Evolutionary conservation across 23 tunicate species (phyloP), one percentile per base, ranked within the genome.

Genomic region (Aplidium turbinatum): DNA sequence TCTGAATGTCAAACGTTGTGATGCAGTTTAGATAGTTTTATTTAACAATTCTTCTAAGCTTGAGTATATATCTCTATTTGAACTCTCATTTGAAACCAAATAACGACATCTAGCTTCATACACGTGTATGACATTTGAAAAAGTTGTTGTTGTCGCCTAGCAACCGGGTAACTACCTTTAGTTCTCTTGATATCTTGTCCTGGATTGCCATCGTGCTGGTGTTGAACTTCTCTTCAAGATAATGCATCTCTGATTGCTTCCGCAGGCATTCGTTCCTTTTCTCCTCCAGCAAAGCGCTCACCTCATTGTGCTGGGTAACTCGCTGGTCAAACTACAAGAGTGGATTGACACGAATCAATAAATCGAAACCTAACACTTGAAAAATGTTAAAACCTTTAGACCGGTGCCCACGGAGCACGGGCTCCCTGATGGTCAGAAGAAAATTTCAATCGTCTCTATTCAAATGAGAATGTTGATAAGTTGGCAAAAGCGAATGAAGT

Each of bases 201-300:
- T 91, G 97, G 26, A 84, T 79, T 1, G 97, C 80, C 82, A 79
- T 58, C 38, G 91, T 84, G 40, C 84, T 73, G 35, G 78, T 63
- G 53, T 85, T 85, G 38, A 79, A 78, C 34, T 87, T 78, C 34
- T 91, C 97, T 46, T 91, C 97, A 21, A 76, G 35, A 1, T 63
- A 88, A 73, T 91, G 97, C 86, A 91, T 91, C 34, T 91, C 78
- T 0, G 91, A 69, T 64, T 91, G 90, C 55, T 85, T 76, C 30
- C 82, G 64, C 19, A 91, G 58, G 70, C 83, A 78, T 68, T 91
- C 97, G 3, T 73, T 68, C 30, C 97, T 68, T 73, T 91, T 91
- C 29, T 75, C 91, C 65, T 84, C 97, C 6, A 91, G 77, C 34
- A 91, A 55, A 2, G 83, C 38, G 24, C 71, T 48, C 1, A 91